Evolutionary conservation across 2,797 vertebrate species (phyloP).

Genomic region (Oreochromis mossambicus): DNA sequence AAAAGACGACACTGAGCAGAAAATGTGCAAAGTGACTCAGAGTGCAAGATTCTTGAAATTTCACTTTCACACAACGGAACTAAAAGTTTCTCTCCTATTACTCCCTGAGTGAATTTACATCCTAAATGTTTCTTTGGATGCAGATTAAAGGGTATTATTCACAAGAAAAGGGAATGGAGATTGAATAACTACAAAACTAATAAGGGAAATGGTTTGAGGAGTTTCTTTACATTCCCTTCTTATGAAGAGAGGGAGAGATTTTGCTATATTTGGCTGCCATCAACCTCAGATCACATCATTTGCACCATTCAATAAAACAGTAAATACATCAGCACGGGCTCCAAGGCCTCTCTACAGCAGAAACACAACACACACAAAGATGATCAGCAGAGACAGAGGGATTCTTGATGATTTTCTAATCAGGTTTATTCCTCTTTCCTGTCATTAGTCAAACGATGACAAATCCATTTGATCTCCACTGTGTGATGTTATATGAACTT

Average conservation of each 20-base stretch:
- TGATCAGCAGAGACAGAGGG: constrained; percentile 47
- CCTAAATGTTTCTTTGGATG: constrained; percentile 28
- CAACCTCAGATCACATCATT: constrained; percentile 61
- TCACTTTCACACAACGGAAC: neutral
- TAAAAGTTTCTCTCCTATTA: constrained; percentile 17
- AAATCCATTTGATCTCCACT: constrained; percentile 67
- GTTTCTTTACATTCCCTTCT: constrained; percentile 57
- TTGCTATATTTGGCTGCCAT: constrained; percentile 49
- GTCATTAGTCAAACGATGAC: constrained; percentile 73
- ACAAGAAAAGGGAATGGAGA: constrained; percentile 27
- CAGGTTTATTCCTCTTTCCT: constrained; percentile 67
- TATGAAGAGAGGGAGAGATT: constrained; percentile 24
- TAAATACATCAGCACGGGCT: constrained; percentile 58
- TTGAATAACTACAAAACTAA: constrained; percentile 63
- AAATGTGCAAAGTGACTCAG: neutral
- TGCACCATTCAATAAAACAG: constrained; percentile 44
- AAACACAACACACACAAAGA: constrained; percentile 47
- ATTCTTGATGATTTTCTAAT: constrained; percentile 73
- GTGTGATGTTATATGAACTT: constrained; percentile 72
- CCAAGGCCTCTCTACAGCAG: constrained; percentile 47
- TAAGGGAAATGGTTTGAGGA: constrained; percentile 49
- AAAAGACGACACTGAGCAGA: neutral
- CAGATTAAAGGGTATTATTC: constrained; percentile 46
- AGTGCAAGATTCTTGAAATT: neutral
- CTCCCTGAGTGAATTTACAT: constrained; percentile 17